Evolutionary conservation across 2,888 invertebrate genomes (phyloP), one percentile per base, ranked within the genome.

Genomic region (Stenodera caucasica): DNA sequence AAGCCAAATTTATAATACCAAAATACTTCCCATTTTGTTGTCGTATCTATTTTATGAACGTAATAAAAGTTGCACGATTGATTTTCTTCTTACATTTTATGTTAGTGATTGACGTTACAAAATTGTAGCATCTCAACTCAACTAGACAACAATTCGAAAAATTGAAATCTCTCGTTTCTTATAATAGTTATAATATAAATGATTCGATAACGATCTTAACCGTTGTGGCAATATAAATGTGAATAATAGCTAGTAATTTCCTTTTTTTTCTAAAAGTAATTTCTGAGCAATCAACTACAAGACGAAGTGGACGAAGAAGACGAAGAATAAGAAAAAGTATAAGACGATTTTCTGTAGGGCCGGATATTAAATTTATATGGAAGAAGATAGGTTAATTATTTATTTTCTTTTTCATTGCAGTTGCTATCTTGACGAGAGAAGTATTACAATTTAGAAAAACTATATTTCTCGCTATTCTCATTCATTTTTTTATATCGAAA

Each of bases 351-450:
- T 35, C 6, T 35, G 4, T 14, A 2, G 6, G 15, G 21, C 21
- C 45, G 45, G 57, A 55, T 56, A 60, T 63, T 54, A 63, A 59
- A 60, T 62, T 62, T 57, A 60, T 45, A 45, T 57, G 51, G 45
- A 35, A 57, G 33, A 37, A 63, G 60, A 59, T 59, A 50, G 54
- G 57, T 59, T 63, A 67, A 58, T 67, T 64, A 60, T 67, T 64
- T 66, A 61, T 59, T 66, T 57, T 15, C 37, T 45, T 45, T 45
- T 45, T 21, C 18, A 21, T 21, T 45, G 1, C 35, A 35, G 1
- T 21, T 0, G 3, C 45, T 21, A 11, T 18, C 21, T 45, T 2
- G 21, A 9, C 15, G 11, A 5, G 40, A 7, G 21, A 45, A 21
- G 21, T 12, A 15, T 8, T 15, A 37, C 8, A 37, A 45, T 3